A percentile compares a stretch with the other conserved stretches of the same genome.
Evolutionary conservation across 2,888 invertebrate species (phyloP).

Genomic region (Dromius quadrimaculatus): DNA sequence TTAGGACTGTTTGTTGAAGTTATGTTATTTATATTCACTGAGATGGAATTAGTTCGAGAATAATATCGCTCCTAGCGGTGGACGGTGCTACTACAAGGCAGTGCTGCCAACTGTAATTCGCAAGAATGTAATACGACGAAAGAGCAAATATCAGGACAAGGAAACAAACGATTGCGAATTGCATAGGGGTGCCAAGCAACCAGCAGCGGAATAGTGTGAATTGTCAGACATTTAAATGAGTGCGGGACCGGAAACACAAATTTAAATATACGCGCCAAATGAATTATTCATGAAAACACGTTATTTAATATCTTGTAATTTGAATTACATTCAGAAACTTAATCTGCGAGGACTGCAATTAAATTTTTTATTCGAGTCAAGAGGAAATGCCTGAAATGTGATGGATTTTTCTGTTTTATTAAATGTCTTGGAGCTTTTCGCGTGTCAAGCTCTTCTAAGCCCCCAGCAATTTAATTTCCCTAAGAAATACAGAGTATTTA

Average conservation of each 20-base stretch:
- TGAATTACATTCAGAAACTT: constrained; percentile 35
- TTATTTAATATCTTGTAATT: constrained; percentile 38
- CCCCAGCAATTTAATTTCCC: no score
- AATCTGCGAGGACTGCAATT: constrained; percentile 32
- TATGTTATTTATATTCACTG: no score
- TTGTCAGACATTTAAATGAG: constrained; percentile 38
- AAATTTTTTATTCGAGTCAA: constrained; percentile 18
- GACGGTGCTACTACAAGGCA: no score
- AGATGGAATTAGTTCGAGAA: no score
- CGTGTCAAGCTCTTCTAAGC: no score
- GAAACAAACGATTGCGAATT: constrained; percentile 8
- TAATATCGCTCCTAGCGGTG: no score
- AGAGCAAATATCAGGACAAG: constrained; percentile 9
- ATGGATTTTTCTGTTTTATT: constrained; percentile 17
- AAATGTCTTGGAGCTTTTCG: not conserved
- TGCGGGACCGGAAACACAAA: constrained; percentile 7
- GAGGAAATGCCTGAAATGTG: constrained; percentile 4
- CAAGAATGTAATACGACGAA: constrained; percentile 37
- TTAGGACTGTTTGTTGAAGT: no score
- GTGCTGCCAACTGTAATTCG: no score
- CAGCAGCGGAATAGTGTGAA: constrained; percentile 11
- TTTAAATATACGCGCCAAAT: constrained; percentile 34
- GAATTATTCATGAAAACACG: constrained; percentile 35
- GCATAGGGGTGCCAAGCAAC: constrained; percentile 27
- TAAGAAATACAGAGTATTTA: no score